Base-by-base conservation (phyloP, 2,797 vertebrate species). In the Tenualosa thibaudeaui region DNA sequence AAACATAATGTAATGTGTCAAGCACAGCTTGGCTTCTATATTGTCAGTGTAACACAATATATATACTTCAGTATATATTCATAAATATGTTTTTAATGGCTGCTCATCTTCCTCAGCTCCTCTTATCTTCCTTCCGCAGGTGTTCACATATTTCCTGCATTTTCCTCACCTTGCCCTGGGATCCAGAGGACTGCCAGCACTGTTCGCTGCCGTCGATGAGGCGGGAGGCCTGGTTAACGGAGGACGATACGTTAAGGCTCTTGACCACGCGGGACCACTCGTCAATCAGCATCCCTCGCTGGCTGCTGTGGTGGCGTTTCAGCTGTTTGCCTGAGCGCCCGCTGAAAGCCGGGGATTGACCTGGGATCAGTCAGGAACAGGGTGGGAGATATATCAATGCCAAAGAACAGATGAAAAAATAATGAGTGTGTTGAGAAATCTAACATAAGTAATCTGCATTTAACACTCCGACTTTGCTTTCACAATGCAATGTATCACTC, bases 101-200 rank as follows among this genome's bases (percentile, higher is more conserved):
- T 13, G 31, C 65, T 62, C 60, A 19, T 56, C 53, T 15, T 54
- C 53, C 53, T 62, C 12, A 8, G 60, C 60, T 65, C n/a, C 2
- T 26, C 46, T 8, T 31, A 31, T 5, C 46, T 10, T 26, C 60
- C 9, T 31, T 10, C 24, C 3, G 24, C n/a, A 12, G 24, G 60
- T 65, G n/a, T 65, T 71, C 81, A n/a, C 37, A 82, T 87, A 56
- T 2, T 17, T 17, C 19, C 19, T 5, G 58, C 0, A 9, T 62
- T 8, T n/a, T 24, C 37, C 71, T 43, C 71, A 96, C 98, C 97
- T 99, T 99, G 87, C 98, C 98, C 93, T 99, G 98, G 0, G 98
- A 99, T 9, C 98, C 98, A 0, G 98, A 99, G 0, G 98, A 99
- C 91, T 99, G 98, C 98, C 98, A 99, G 86, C 97, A 98, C 91